Evolutionary conservation across 1,140 invertebrate genomes (phyloP).

Genomic region (Bombus balteatus): DNA sequence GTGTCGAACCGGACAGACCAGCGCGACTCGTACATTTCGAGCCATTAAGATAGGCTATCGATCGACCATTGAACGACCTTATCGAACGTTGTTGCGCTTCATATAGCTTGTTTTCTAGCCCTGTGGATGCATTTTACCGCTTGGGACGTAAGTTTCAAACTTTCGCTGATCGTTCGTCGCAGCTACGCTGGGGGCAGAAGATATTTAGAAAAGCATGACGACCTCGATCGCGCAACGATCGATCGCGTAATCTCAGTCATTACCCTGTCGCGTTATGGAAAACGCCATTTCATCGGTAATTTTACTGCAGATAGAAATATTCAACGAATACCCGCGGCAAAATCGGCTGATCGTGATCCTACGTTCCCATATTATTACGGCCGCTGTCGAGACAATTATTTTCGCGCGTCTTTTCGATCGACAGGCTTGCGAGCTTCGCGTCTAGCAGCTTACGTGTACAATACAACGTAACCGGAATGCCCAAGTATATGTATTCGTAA

Average conservation of each 20-base stretch:
- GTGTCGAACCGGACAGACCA: too few relatives aligned
- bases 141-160: not conserved
- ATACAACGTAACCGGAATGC: not conserved
- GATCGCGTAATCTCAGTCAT: slow-evolving; percentile 27
- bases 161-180: slow-evolving; percentile 1
- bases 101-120: slow-evolving; percentile 20
- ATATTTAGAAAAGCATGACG: not conserved
- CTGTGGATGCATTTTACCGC: slow-evolving; percentile 10
- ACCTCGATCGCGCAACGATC: not conserved
- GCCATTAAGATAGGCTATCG: slow-evolving; percentile 66
- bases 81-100: slow-evolving; percentile 15
- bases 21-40: slow-evolving; percentile 48
- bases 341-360: not conserved
- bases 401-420: not conserved
- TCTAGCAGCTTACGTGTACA: not conserved
- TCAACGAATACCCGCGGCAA: not conserved
- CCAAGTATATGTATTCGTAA: not conserved
- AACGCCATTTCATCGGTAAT: not conserved
- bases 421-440: not conserved
- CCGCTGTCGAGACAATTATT: slow-evolving; percentile 15
- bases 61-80: slow-evolving; percentile 49
- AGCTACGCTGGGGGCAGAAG: not conserved
- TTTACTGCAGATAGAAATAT: not conserved
- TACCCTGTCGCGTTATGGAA: not conserved
- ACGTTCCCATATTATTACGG: slow-evolving; percentile 8